These are phyloP conservation scores for Lucifuga dentata DNA, from an alignment of 2,113 vertebrate species.

Conservation along the genomic window DNA sequence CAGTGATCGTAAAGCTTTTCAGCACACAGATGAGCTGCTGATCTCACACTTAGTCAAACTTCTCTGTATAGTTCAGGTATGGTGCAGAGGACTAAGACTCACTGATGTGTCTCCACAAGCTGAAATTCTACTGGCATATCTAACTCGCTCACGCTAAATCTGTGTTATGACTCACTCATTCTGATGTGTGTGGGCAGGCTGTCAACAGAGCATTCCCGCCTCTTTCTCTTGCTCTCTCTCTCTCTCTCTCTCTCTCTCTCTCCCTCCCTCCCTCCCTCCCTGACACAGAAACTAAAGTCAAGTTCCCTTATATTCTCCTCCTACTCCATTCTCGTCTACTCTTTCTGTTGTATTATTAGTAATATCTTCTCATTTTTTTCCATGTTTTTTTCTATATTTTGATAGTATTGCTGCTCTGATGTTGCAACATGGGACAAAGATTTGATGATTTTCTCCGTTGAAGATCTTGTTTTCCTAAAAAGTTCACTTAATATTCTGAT, in stretches of 20 bases:
- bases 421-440: too few species aligned
- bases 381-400: too few species aligned
- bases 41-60: neutral
- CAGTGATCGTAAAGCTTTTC: conserved; percentile 36
- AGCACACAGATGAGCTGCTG: conserved; percentile 13
- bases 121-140: conserved; percentile 35
- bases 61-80: neutral
- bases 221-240: conserved; percentile 10
- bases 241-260: conserved; percentile 27
- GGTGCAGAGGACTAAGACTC: neutral
- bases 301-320: neutral
- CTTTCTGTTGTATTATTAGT: neutral
- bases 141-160: conserved; percentile 30
- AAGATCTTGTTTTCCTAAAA: too few species aligned
- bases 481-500: too few species aligned
- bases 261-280: conserved; percentile 1
- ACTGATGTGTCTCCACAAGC: conserved; percentile 10
- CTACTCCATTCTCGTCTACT: neutral
- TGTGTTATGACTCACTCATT: conserved; percentile 72
- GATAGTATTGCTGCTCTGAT: too few species aligned
- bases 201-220: conserved; percentile 41
- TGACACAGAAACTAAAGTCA: neutral
- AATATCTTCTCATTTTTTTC: neutral
- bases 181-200: conserved; percentile 56
- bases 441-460: too few species aligned